Conservation (phyloP, 2,113 vertebrate species). For the Malaclemys terrapin region DNA sequence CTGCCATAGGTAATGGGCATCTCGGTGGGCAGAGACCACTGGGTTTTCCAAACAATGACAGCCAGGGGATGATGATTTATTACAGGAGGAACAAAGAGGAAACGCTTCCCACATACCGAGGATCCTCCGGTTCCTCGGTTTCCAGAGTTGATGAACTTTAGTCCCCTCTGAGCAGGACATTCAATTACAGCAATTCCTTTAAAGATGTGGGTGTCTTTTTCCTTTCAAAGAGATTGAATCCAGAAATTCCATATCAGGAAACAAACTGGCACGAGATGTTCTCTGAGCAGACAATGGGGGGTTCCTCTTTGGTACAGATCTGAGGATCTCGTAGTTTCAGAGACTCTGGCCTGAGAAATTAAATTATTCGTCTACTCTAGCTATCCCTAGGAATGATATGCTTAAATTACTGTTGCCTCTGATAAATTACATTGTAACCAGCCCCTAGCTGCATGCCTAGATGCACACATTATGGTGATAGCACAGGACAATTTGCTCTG, state of each 20-base stretch:
- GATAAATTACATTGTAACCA: not conserved
- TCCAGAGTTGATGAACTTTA: not conserved
- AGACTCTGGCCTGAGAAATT: not conserved
- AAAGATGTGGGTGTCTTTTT: constrained; percentile 28
- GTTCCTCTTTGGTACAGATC: not conserved
- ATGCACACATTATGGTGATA: fast-evolving
- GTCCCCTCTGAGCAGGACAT: not conserved
- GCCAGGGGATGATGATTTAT: constrained; percentile 6
- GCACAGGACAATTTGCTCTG: not conserved
- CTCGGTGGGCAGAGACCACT: not conserved
- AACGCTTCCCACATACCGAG: not conserved
- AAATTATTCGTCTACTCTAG: not conserved
- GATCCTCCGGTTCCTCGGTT: constrained; percentile 4
- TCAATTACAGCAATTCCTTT: constrained; percentile 18
- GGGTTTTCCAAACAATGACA: not conserved
- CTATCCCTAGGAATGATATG: not conserved
- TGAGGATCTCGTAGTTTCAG: fast-evolving
- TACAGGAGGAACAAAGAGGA: not conserved
- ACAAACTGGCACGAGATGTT: not conserved
- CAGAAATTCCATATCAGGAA: not conserved
- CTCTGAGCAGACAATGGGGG: not conserved
- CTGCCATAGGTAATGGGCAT: not conserved
- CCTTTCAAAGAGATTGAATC: not conserved
- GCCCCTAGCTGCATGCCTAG: not conserved
- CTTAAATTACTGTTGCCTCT: not conserved